Percentiles rank a stretch among this genome's conserved stretches.
Evolutionary conservation across 2,888 invertebrate species (phyloP).

Genomic region (Apamea crenata): DNA sequence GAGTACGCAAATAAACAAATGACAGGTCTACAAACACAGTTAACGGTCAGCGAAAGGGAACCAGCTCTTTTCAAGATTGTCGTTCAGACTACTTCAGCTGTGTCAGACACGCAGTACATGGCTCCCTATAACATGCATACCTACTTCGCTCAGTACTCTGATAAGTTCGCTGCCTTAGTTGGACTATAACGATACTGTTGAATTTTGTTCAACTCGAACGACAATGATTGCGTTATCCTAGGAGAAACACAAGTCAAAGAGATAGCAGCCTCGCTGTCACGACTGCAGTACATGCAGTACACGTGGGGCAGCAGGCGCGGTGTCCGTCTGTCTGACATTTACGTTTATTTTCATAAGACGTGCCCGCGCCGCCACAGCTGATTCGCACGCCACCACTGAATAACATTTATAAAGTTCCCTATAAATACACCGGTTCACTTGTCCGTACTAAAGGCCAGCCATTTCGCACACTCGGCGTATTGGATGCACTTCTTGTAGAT

Average conservation of each 20-base stretch:
- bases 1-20: not conserved
- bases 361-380: conserved; percentile 47
- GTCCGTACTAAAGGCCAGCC: not conserved
- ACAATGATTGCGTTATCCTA: not conserved
- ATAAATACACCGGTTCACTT: conserved; percentile 39
- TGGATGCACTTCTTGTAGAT: not conserved
- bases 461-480: not conserved
- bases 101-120: not conserved
- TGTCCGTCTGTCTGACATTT: conserved; percentile 59
- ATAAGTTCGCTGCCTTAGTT: not conserved
- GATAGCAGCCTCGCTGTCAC: not conserved
- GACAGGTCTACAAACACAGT: not conserved
- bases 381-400: conserved; percentile 41
- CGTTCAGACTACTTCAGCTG: not conserved
- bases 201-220: not conserved
- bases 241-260: not conserved
- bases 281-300: not conserved
- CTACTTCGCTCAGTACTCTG: not conserved
- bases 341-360: conserved; percentile 58
- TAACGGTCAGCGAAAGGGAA: not conserved
- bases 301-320: conserved; percentile 9
- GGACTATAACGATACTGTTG: not conserved
- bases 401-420: conserved; percentile 47
- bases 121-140: not conserved
- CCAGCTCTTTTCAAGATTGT: not conserved